Conservation (phyloP, 2,113 vertebrate genomes). For the Passer montanus region DNA sequence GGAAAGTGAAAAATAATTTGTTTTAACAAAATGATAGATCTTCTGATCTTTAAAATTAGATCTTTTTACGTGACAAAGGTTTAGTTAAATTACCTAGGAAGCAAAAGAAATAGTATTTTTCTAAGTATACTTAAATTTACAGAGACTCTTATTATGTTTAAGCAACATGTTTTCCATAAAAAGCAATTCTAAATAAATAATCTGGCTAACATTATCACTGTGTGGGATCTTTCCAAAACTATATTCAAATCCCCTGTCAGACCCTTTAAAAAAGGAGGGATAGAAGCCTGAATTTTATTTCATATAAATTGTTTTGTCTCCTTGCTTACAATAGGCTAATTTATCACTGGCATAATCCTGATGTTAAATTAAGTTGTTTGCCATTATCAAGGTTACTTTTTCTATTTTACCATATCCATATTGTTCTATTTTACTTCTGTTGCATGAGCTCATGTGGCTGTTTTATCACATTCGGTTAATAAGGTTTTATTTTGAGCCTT, state of each 20-base stretch:
- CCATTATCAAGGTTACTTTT: neutral
- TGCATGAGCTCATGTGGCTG: neutral
- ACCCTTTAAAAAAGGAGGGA: neutral
- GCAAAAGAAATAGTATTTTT: neutral
- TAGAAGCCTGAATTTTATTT: neutral
- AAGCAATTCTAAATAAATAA: neutral
- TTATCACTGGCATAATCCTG: neutral
- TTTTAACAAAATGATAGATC: neutral
- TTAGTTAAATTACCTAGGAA: neutral
- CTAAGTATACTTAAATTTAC: neutral
- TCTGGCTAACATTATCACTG: neutral
- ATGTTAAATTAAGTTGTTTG: neutral
- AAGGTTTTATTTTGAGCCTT: neutral
- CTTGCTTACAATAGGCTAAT: neutral
- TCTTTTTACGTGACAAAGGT: neutral
- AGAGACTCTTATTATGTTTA: neutral
- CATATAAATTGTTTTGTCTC: neutral
- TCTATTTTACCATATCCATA: neutral
- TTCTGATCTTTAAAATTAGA: neutral
- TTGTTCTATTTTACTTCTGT: neutral
- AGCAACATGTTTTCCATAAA: neutral
- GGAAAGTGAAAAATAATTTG: neutral
- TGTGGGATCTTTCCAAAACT: neutral
- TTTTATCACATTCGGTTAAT: neutral
- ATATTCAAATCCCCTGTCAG: neutral